phyloP scores from a whole-genome alignment of 2,113 vertebrate species.

The Dicaeum eximium region DNA sequence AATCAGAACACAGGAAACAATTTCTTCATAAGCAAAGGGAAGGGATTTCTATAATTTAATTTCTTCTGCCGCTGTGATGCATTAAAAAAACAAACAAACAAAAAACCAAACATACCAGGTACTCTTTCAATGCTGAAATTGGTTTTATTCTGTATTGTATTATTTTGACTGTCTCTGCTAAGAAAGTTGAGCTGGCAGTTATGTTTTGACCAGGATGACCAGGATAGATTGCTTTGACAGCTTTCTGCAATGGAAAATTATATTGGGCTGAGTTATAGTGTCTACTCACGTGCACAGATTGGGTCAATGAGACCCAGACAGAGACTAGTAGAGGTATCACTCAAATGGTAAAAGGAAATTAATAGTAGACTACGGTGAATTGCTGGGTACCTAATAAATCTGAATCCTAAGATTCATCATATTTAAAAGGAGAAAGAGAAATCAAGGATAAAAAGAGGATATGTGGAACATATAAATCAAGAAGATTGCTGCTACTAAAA shows the following conservation, averaged over 20 bases:
- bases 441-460: background rate
- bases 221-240: background rate
- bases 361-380: background rate
- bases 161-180: background rate
- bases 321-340: background rate
- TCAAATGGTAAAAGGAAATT: background rate
- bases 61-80: background rate
- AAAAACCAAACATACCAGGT: background rate
- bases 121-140: background rate
- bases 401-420: background rate
- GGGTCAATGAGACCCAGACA: background rate
- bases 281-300: background rate
- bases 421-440: constrained; percentile 6
- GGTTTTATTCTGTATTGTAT: background rate
- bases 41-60: background rate
- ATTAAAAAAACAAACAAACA: background rate
- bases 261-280: background rate
- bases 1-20: background rate
- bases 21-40: background rate
- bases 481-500: background rate
- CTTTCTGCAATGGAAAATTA: background rate
- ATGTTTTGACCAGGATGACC: background rate
- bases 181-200: background rate
- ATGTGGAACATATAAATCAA: constrained; percentile 8
- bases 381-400: background rate